Evolutionary conservation across 1,140 invertebrate genomes (phyloP).

Genomic region (Procambarus virginalis): DNA sequence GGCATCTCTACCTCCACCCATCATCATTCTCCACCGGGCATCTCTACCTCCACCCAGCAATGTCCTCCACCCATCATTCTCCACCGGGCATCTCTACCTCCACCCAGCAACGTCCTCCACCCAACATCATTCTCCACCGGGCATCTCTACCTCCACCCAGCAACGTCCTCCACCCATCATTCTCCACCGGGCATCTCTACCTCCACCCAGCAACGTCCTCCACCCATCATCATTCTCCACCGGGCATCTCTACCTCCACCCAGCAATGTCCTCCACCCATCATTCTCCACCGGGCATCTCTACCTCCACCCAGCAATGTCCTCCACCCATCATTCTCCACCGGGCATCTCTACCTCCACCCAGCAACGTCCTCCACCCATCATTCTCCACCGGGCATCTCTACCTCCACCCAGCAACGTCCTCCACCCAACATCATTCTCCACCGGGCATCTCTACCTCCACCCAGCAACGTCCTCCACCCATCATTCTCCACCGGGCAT

Average conservation of each 20-base stretch:
- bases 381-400: not conserved
- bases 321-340: not conserved
- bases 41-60: not conserved
- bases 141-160: not conserved
- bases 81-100: not conserved
- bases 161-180: not conserved
- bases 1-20: too few species aligned
- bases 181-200: not conserved
- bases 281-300: too few species aligned
- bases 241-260: not conserved
- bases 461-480: not conserved
- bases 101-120: constrained; percentile 2
- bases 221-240: not conserved
- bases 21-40: not conserved
- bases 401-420: not conserved
- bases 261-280: constrained; percentile 1
- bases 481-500: not conserved
- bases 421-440: not conserved
- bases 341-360: not conserved
- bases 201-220: not conserved
- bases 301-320: not conserved
- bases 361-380: not conserved
- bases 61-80: not conserved
- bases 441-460: not conserved
- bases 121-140: not conserved